Percentiles rank a stretch among this genome's conserved stretches.
These are phyloP conservation scores for Anarhynchus alexandrinus DNA, from an alignment of 2,113 vertebrate genomes.

Conservation along the genomic window DNA sequence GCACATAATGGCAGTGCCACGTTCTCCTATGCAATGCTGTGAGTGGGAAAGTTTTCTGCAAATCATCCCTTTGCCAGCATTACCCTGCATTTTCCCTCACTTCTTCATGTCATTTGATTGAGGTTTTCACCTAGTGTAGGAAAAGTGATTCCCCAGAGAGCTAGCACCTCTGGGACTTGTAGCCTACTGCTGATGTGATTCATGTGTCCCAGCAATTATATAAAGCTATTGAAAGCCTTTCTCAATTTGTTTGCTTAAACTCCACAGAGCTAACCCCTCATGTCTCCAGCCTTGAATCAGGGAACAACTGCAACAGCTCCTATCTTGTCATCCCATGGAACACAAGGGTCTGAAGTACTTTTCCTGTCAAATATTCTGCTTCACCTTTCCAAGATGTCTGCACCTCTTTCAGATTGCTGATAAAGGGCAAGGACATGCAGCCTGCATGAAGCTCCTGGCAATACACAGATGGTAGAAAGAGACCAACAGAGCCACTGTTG, in stretches of 20 bases:
- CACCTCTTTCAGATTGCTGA: background rate
- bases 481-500: background rate
- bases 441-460: background rate
- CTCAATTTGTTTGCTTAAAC: background rate
- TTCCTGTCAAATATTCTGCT: background rate
- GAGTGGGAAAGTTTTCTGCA: background rate
- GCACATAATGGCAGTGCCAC: background rate
- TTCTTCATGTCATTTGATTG: background rate
- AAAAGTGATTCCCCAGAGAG: background rate
- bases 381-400: background rate
- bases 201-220: background rate
- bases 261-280: background rate
- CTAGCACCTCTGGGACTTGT: background rate
- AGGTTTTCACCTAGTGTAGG: background rate
- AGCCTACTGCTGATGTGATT: background rate
- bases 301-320: background rate
- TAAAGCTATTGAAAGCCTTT: background rate
- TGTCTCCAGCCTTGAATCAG: background rate
- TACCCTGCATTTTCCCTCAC: rapidly evolving
- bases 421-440: background rate
- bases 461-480: background rate
- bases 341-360: background rate
- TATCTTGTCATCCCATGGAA: background rate
- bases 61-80: background rate
- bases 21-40: background rate